Evolutionary conservation across 2,797 vertebrate genomes (phyloP).

Genomic region (Pangasius krempfi): DNA sequence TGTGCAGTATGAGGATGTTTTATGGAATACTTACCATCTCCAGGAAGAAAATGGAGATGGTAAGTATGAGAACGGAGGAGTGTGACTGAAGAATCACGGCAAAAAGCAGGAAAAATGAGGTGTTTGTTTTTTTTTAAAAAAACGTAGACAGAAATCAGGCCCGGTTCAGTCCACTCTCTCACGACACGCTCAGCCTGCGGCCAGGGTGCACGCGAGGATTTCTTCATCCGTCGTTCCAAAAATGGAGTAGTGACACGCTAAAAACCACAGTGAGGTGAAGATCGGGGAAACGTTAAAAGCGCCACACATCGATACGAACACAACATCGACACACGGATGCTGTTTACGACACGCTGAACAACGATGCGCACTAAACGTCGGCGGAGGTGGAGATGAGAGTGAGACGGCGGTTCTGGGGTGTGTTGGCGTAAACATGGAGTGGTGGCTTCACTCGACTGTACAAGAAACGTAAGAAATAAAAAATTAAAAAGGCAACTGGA

Average conservation of each 20-base stretch:
- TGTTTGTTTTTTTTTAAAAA: neutral
- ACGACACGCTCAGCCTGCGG: neutral
- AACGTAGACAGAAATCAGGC: neutral
- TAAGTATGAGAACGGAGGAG: neutral
- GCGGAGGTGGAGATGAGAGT: conserved; percentile 26
- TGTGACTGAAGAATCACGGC: neutral
- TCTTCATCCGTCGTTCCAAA: neutral
- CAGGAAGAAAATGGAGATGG: neutral
- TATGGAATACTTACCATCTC: no score
- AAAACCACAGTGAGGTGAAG: neutral
- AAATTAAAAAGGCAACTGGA: conserved; percentile 65
- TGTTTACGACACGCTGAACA: conserved; percentile 52
- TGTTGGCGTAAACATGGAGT: conserved; percentile 30
- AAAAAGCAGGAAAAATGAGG: neutral
- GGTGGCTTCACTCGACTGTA: conserved; percentile 44
- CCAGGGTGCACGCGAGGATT: neutral
- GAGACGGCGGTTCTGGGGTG: neutral
- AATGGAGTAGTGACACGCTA: conserved; percentile 4
- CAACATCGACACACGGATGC: conserved; percentile 26
- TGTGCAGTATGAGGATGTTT: neutral
- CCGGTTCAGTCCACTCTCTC: neutral
- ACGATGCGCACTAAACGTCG: conserved; percentile 38
- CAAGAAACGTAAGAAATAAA: conserved; percentile 41
- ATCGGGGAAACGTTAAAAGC: conserved; percentile 11
- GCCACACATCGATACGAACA: conserved; percentile 23